Percentiles rank a stretch among this genome's conserved stretches.
Conservation (phyloP, 2,113 vertebrate species). For the Toxotes jaculatrix region DNA sequence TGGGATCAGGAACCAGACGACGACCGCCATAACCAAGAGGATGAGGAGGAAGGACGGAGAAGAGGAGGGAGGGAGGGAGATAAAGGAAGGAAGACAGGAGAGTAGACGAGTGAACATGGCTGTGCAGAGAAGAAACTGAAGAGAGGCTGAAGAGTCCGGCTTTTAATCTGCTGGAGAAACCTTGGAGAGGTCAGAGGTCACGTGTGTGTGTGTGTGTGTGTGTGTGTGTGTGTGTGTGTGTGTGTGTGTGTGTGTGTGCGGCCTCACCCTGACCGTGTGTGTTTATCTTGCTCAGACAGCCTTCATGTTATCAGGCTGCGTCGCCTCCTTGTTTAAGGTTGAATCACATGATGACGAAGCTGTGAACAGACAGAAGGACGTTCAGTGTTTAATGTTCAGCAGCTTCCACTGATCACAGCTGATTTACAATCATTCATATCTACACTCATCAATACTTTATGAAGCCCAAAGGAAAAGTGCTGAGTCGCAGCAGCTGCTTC, state of each 20-base stretch:
- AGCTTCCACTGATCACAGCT: no score
- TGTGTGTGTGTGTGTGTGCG: constrained; percentile 14
- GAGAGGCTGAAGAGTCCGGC: neutral
- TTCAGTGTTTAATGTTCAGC: no score
- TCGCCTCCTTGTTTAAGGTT: no score
- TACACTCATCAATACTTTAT: no score
- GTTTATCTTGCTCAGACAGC: constrained; percentile 26
- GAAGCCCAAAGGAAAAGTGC: no score
- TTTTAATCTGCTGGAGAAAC: constrained; percentile 46
- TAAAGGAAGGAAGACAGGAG: constrained; percentile 1
- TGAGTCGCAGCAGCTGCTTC: no score
- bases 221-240: constrained; percentile 12
- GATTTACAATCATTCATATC: no score
- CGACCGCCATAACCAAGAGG: neutral
- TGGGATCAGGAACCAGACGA: neutral
- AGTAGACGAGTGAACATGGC: constrained; percentile 57
- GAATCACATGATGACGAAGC: no score
- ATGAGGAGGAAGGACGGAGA: neutral
- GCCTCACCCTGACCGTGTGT: constrained; percentile 20
- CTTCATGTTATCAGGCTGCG: constrained; percentile 58
- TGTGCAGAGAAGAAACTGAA: constrained; percentile 9
- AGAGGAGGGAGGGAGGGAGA: neutral
- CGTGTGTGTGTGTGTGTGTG: constrained; percentile 5
- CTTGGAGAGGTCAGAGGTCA: constrained; percentile 58
- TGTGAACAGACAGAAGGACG: no score